Evolutionary conservation across 1,140 invertebrate species (phyloP).

Genomic region (Parasteatoda tepidariorum): DNA sequence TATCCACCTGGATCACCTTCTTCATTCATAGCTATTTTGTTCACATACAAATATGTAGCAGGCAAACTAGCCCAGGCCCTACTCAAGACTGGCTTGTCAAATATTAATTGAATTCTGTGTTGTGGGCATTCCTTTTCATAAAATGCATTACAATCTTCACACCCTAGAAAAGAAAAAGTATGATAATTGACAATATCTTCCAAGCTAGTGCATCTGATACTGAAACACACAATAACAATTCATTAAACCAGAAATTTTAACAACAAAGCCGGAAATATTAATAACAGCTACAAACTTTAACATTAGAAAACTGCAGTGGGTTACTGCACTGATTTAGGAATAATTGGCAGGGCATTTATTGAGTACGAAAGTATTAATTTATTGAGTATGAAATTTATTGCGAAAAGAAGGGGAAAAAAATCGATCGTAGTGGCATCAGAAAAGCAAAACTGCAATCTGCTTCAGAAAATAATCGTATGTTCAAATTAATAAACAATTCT

Average conservation of each 20-base stretch:
- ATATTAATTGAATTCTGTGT: conserved; percentile 74
- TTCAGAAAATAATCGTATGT: too few relatives aligned
- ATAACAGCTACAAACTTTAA: neutral
- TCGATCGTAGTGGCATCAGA: too few relatives aligned
- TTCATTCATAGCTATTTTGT: conserved; percentile 67
- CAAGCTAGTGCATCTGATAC: too few relatives aligned
- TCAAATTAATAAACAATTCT: too few relatives aligned
- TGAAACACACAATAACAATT: too few relatives aligned
- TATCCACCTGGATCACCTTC: conserved; percentile 47
- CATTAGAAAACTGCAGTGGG: neutral
- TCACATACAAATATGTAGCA: conserved; percentile 75
- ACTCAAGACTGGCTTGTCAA: conserved; percentile 80
- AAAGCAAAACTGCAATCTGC: too few relatives aligned
- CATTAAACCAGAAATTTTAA: neutral
- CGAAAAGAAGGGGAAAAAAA: too few relatives aligned
- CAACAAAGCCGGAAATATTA: neutral
- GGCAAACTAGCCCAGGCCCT: conserved; percentile 80
- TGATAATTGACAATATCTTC: too few relatives aligned
- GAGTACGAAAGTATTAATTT: too few relatives aligned
- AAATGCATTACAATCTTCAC: conserved; percentile 72
- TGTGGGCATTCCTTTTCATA: conserved; percentile 71
- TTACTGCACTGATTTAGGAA: too few relatives aligned
- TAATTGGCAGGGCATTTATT: too few relatives aligned
- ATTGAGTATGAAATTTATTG: too few relatives aligned
- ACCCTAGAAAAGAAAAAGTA: conserved; percentile 24